phyloP scores from a whole-genome alignment of 1,140 invertebrate genomes.

The Pseudobourletiella spinata region DNA sequence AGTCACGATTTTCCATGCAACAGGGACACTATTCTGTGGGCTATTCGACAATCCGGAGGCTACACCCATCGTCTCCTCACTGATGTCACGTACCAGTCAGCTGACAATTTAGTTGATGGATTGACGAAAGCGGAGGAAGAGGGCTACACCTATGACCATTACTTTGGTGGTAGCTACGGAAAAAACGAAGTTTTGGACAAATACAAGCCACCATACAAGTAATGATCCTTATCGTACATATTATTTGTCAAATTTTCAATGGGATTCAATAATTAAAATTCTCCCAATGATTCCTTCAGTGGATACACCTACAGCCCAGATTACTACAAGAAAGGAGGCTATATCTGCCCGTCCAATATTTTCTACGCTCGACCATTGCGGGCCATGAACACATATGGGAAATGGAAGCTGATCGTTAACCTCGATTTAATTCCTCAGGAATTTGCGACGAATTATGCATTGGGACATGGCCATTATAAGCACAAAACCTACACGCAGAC shows the following conservation, averaged over 20 bases:
- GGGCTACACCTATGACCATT: constrained; percentile 37
- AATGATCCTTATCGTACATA: constrained; percentile 1
- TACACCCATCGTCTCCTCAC: constrained; percentile 32
- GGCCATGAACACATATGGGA: constrained; percentile 38
- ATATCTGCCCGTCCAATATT: constrained; percentile 38
- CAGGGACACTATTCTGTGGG: constrained; percentile 35
- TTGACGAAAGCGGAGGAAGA: constrained; percentile 37
- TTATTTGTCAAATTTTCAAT: neutral
- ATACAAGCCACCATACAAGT: constrained; percentile 32
- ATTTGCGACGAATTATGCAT: constrained; percentile 14
- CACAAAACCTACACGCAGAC: constrained; percentile 34
- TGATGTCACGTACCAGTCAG: constrained; percentile 39
- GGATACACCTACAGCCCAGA: constrained; percentile 33
- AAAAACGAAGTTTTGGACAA: constrained; percentile 20
- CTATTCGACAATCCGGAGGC: constrained; percentile 29
- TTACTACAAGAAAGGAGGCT: constrained; percentile 38
- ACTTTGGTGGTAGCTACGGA: constrained; percentile 30
- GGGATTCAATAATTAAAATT: neutral
- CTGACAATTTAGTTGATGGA: constrained; percentile 37
- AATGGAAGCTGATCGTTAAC: constrained; percentile 38
- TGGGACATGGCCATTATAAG: constrained; percentile 1
- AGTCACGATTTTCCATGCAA: neutral
- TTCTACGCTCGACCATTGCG: constrained; percentile 36
- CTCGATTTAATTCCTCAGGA: constrained; percentile 17
- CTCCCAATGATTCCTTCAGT: constrained; percentile 18